Conservation (phyloP, 2,797 vertebrate species). For the Sorex maritimensis region DNA sequence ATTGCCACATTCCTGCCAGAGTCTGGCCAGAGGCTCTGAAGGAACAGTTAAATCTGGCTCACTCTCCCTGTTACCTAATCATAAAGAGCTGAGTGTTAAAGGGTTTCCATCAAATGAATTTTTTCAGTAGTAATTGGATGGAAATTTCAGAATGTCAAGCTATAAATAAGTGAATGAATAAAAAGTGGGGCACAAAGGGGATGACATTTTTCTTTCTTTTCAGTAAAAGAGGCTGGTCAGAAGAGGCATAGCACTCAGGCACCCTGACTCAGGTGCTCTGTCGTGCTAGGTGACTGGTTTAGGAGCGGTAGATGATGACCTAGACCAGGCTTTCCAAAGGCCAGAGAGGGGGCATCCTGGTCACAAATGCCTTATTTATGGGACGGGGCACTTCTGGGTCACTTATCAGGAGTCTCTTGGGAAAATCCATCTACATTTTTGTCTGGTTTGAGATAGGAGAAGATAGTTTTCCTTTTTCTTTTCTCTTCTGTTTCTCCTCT, state of each 20-base stretch:
- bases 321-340: not conserved
- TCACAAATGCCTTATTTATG: not conserved
- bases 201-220: not conserved
- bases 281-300: not conserved
- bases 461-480: not conserved
- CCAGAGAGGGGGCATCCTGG: no score
- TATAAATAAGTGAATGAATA: no score
- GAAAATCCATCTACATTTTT: constrained; percentile 7
- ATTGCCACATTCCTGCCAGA: rapidly evolving
- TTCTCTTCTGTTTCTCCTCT: no score
- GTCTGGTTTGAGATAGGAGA: constrained; percentile 11
- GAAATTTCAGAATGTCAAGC: not conserved
- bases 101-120: constrained; percentile 16
- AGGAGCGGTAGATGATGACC: not conserved
- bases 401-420: not conserved
- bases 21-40: no score
- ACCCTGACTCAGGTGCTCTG: not conserved
- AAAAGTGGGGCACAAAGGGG: not conserved
- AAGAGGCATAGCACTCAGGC: not conserved
- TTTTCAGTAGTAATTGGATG: constrained; percentile 42
- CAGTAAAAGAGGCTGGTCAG: not conserved
- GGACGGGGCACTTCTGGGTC: not conserved
- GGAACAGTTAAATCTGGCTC: no score
- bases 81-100: not conserved
- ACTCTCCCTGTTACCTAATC: no score